Base-by-base conservation (phyloP, 2,888 invertebrate genomes). In the Laspeyria flexula region DNA sequence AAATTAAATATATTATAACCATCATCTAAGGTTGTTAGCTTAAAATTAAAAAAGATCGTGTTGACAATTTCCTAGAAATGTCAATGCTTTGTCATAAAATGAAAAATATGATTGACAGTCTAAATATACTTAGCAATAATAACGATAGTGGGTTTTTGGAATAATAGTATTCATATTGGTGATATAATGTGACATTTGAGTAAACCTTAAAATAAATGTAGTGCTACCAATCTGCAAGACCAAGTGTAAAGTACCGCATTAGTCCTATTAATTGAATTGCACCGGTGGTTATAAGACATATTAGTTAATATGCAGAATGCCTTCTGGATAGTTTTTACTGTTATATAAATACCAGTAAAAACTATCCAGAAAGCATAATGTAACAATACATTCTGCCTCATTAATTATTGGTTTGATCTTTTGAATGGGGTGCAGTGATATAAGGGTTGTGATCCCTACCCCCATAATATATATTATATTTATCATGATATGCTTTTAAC, bases 241-340 rank as follows among this genome's bases (percentile, higher is more conserved):
- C 57, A 55, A 55, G 44, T 55, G 55, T 55, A 39, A 15, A 21
- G 37, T 13, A 35, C 10, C 7, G 7, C 39, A 40, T 37, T 43
- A 47, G 15, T 41, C 11, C 3, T 21, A 10, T 13, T 25, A 31
- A 13, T 11, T n/a, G 5, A 34, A 42, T 35, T 39, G 35, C 35
- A 41, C 40, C 46, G 46, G 44, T 52, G 55, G 43, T 56, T 43
- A 50, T 39, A 57, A 65, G 68, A 54, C 47, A 37, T 68, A 56
- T 51, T 65, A 65, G 56, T 47, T 30, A 63, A 60, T 58, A 38
- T 55, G 53, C 44, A 58, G 54, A 64, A 67, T 59, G n/a, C n/a
- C n/a, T n/a, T n/a, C n/a, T n/a, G n/a, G n/a, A n/a, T n/a, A n/a
- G n/a, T n/a, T n/a, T n/a, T n/a, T n/a, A n/a, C n/a, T n/a, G n/a